Conservation (phyloP, 2,888 invertebrate species). For the Allygus modestus region DNA sequence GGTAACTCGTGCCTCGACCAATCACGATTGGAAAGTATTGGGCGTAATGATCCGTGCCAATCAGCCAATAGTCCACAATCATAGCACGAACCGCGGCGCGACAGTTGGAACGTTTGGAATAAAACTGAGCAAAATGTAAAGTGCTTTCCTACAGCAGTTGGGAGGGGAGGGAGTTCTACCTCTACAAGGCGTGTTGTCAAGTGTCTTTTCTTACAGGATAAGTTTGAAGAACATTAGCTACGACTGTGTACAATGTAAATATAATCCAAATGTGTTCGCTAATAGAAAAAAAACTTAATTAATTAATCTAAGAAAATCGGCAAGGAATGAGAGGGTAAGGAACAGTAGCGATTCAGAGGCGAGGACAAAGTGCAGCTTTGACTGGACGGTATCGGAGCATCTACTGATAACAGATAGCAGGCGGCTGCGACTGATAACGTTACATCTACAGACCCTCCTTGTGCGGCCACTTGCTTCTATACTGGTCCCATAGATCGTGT, state of each 20-base stretch:
- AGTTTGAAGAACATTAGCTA: too few relatives aligned
- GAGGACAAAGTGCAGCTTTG: slow-evolving; percentile 10
- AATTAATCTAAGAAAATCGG: background rate
- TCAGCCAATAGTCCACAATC: slow-evolving; percentile 24
- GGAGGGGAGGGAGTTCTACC: too few relatives aligned
- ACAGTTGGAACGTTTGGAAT: background rate
- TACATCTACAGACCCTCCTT: background rate
- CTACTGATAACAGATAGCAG: slow-evolving; percentile 26
- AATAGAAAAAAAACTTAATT: too few relatives aligned
- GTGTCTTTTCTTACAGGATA: too few relatives aligned
- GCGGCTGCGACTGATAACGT: slow-evolving; percentile 9
- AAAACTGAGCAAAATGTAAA: background rate
- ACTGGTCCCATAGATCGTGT: background rate
- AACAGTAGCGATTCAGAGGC: slow-evolving; percentile 19
- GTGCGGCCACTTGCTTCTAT: background rate
- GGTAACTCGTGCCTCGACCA: slow-evolving; percentile 60
- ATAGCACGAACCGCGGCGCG: background rate
- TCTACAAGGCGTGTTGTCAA: too few relatives aligned
- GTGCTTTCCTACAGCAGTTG: background rate
- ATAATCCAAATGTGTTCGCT: too few relatives aligned
- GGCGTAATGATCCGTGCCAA: slow-evolving; percentile 58
- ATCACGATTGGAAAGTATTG: slow-evolving; percentile 64
- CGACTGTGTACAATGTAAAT: too few relatives aligned
- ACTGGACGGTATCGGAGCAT: slow-evolving; percentile 14
- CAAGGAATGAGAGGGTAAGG: background rate